phyloP scores from a whole-genome alignment of 1,140 invertebrate species.

The Caenorhabditis inopinata region DNA sequence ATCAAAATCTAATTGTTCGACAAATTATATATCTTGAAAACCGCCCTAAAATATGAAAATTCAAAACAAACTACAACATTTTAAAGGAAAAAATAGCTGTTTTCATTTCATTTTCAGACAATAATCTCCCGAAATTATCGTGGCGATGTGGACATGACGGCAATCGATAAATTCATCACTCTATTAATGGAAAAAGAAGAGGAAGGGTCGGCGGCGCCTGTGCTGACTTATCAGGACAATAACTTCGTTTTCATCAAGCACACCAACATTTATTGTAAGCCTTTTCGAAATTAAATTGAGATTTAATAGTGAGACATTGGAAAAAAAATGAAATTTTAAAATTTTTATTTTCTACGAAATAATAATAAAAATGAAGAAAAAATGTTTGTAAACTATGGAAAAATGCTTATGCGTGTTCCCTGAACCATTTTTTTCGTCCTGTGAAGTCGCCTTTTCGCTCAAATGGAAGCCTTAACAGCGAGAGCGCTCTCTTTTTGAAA shows the following conservation, averaged over 20 bases:
- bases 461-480: no score
- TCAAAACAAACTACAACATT: no score
- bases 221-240: slow-evolving; percentile 82
- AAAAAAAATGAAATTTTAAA: neutral
- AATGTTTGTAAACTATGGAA: no score
- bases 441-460: no score
- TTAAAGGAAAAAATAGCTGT: slow-evolving; percentile 33
- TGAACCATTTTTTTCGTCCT: no score
- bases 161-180: slow-evolving; percentile 99
- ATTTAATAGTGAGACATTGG: neutral
- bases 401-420: no score
- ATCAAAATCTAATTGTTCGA: no score
- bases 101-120: slow-evolving; percentile 68
- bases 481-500: no score
- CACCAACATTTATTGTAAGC: slow-evolving; percentile 84
- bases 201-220: slow-evolving; percentile 69
- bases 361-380: no score
- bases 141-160: slow-evolving; percentile 91
- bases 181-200: slow-evolving; percentile 78
- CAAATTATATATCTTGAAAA: no score
- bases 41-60: no score
- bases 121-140: slow-evolving; percentile 96
- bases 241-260: slow-evolving; percentile 98
- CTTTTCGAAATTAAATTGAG: neutral
- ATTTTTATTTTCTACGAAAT: no score